Conservation (phyloP, 2,113 vertebrate genomes). For the Eubucco bourcierii region DNA sequence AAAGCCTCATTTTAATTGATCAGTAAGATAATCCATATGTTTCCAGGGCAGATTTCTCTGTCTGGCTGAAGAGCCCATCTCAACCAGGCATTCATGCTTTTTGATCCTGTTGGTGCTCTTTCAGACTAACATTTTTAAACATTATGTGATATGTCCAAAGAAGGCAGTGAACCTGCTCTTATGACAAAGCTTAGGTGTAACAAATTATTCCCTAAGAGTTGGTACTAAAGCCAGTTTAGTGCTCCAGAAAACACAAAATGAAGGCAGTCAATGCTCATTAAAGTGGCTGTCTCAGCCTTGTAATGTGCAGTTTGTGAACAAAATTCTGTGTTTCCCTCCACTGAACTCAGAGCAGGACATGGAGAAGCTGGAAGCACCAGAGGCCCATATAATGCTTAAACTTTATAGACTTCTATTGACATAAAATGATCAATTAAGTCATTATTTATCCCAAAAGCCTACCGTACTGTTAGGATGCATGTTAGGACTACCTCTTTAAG, state of each 20-base stretch:
- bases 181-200: neutral
- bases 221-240: neutral
- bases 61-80: neutral
- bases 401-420: neutral
- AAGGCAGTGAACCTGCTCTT: neutral
- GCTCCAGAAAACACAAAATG: constrained; percentile 8
- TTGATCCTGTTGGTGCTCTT: neutral
- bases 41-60: neutral
- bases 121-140: neutral
- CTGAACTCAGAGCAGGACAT: neutral
- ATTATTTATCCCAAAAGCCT: neutral
- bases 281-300: neutral
- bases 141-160: neutral
- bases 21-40: neutral
- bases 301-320: neutral
- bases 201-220: neutral
- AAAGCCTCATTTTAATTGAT: neutral
- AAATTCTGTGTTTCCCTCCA: neutral
- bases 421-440: neutral
- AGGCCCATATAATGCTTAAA: neutral
- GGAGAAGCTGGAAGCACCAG: neutral
- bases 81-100: rapidly evolving
- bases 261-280: neutral
- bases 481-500: neutral
- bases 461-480: neutral